Evolutionary conservation across 2,113 vertebrate species (phyloP), one percentile per base, ranked within the genome.

Genomic region (Callionymus lyra): DNA sequence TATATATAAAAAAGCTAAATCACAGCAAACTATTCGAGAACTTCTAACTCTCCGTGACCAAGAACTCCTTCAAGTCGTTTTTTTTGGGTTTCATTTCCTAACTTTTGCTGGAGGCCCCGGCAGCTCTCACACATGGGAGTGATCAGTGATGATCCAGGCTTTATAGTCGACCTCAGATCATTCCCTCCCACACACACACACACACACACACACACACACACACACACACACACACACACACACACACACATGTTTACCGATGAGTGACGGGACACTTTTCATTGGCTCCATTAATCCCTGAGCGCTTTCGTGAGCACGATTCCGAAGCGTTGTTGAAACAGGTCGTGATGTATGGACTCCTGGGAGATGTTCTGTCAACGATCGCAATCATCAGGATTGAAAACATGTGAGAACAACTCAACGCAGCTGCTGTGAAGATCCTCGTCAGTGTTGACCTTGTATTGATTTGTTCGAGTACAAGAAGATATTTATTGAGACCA

Each of bases 51-150:
- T 45, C 16, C 16, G 2, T 18, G 53, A 50, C n/a, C 37, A 51
- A 17, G 41, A 44, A 13, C 42, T 40, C 9, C 10, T 19, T 48
- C 39, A 12, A 53, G 56, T 37, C 57, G 21, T 48, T 36, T 47
- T 39, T 38, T 33, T 13, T 42, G n/a, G n/a, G n/a, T 45, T 70
- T 67, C 44, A 65, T 74, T 70, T 56, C 66, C 60, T 45, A 38
- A 66, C 33, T 45, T 16, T 33, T 33, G 14, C 21, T 27, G 21
- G 8, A 53, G 40, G 41, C 48, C 58, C 36, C 53, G 17, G 67
- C 34, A 33, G 63, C 50, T 46, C 36, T 40, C 58, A 70, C 72
- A 73, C 70, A 71, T 77, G 76, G 76, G 63, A 78, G 63, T 65
- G 58, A 70, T 78, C 63, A 74, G 34, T 40, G 40, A 41, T 48